These are phyloP conservation scores for Synergus gifuensis DNA, from an alignment of 2,888 invertebrate genomes.

Conservation along the genomic window DNA sequence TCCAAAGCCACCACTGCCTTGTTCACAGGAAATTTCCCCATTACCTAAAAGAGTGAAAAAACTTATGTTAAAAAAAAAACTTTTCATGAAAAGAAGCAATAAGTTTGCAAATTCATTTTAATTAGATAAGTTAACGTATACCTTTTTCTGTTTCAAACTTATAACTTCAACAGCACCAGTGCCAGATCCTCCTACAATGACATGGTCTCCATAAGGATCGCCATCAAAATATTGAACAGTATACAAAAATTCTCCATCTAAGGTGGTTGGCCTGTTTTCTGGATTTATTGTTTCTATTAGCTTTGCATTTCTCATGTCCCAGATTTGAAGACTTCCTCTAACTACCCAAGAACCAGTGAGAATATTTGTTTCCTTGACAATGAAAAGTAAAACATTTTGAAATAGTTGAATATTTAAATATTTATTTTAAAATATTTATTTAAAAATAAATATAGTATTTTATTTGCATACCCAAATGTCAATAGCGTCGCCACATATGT, in stretches of 20 bases:
- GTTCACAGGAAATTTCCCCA: constrained; percentile 63
- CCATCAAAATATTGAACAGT: constrained; percentile 79
- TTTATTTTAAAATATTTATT: neutral
- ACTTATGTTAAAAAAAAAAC: neutral
- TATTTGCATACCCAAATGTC: constrained; percentile 79
- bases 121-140: constrained; percentile 43
- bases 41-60: constrained; percentile 58
- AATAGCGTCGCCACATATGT: constrained; percentile 81
- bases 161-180: constrained; percentile 73
- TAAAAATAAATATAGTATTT: neutral
- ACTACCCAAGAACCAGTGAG: constrained; percentile 81
- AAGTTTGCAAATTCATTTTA: too few species aligned
- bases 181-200: constrained; percentile 73
- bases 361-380: constrained; percentile 78
- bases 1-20: constrained; percentile 72
- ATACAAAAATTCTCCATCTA: constrained; percentile 81
- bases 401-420: neutral
- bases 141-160: constrained; percentile 68
- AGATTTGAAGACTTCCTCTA: constrained; percentile 79
- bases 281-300: constrained; percentile 78
- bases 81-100: too few species aligned
- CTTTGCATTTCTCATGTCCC: constrained; percentile 80
- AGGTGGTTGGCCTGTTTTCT: constrained; percentile 78
- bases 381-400: constrained; percentile 13
- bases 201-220: constrained; percentile 67